Evolutionary conservation across 2,888 invertebrate genomes (phyloP), one percentile per base, ranked within the genome.

Genomic region (Microctonus hyperodae): DNA sequence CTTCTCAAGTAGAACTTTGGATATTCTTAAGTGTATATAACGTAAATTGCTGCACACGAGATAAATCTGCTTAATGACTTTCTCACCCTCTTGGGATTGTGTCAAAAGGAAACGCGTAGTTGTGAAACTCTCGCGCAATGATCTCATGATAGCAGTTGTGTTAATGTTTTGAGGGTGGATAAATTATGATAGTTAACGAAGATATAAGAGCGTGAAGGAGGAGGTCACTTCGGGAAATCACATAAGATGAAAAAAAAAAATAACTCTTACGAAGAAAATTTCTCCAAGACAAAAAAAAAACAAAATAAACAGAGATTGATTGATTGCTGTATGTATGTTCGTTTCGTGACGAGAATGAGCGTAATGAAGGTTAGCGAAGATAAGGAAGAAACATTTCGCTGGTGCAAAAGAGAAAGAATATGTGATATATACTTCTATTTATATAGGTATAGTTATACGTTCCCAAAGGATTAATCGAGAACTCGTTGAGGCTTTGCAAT

Each of bases 381-480:
- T 25, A 9, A n/a, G 16, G 7, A 16, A 28, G 3, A 28, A 28
- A 28, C 44, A 44, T 44, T 44, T 44, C 4, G 1, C 2, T n/a
- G n/a, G 44, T 44, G 1, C 7, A n/a, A 16, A 5, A 0, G n/a
- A 44, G 16, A 20, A 6, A 44, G 16, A 44, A 44, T 44, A n/a
- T n/a, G 4, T 40, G 5, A 3, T 44, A 16, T 28, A 28, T 28
- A 37, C 37, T 3, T 37, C 13, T 37, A 37, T 37, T n/a, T n/a
- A n/a, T 37, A 37, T 1, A 13, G 0, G 16, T n/a, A 16, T 1
- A 44, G 50, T 33, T 28, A 50, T 28, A 50, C 37, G 50, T 56
- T 70, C 78, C 74, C 78, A 35, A 53, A 67, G 75, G 77, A 75
- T 77, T 77, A 78, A 77, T 77, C 78, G 69, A 56, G 65, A 70